Evolutionary conservation across 2,797 vertebrate genomes (phyloP).

Genomic region (Crotalus adamanteus): DNA sequence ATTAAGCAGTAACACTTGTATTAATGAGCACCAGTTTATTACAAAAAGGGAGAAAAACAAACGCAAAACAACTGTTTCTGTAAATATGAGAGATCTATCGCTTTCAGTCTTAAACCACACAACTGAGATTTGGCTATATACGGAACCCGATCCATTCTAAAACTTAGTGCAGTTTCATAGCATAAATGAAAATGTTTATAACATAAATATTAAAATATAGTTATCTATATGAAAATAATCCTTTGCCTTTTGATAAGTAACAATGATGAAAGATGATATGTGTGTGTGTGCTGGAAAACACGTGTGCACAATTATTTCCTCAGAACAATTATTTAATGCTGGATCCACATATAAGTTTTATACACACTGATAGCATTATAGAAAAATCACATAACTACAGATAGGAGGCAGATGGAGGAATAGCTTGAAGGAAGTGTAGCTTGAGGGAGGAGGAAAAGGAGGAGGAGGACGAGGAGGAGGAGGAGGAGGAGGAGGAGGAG

Average conservation of each 20-base stretch:
- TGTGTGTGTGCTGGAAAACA: not conserved
- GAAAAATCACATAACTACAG: conserved; percentile 2
- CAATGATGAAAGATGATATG: conserved; percentile 1
- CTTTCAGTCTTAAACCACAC: not conserved
- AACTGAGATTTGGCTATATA: not conserved
- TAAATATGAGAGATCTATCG: not conserved
- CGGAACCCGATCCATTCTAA: not conserved
- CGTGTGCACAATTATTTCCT: not conserved
- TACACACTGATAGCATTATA: conserved; percentile 13
- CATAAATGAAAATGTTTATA: not conserved
- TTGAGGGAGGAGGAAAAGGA: too few relatives aligned
- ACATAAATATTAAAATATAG: not conserved
- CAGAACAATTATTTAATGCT: not conserved
- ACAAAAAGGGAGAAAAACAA: not conserved
- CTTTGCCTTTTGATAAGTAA: not conserved
- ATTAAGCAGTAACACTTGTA: not conserved
- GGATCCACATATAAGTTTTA: conserved; percentile 4
- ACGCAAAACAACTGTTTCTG: not conserved
- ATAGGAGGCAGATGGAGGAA: not conserved
- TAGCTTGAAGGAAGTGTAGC: not conserved
- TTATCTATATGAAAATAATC: not conserved
- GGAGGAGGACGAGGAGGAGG: too few relatives aligned
- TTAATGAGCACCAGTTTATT: not conserved
- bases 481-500: not conserved
- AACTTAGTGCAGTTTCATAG: not conserved